Base-by-base conservation (phyloP, 2,113 vertebrate species). In the Hassar affinis region DNA sequence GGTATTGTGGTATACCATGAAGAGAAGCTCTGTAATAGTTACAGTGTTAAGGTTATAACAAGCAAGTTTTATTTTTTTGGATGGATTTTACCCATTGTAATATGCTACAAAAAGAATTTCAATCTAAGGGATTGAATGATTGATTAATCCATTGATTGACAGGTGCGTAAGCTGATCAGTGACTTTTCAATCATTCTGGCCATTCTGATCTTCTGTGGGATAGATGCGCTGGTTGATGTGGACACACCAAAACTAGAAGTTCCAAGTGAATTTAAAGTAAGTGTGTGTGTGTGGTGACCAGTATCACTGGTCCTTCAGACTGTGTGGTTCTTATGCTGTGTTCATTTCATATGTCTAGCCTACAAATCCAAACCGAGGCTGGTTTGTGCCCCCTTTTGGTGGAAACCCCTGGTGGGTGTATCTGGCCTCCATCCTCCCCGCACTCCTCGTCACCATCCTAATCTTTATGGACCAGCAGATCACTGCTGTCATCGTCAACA, bases 401-500 rank as follows among this genome's bases (percentile, higher is more conserved):
- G 95, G 95, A 54, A 99, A 99, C 91, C 98, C 97, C 0, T 99
- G 97, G 97, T 99, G 98, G 98, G 98, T 99, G 27, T 98, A 95
- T 87, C 93, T 98, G 82, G 97, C 96, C 0, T 92, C 97, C 9
- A 92, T 94, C 3, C 93, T 99, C 72, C 98, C 98, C 0, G 98
- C 98, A 0, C 91, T 99, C 76, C 92, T 99, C 75, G 97, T 99
- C 88, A 99, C 98, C 64, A 99, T 99, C 86, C 96, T 99, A 84
- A 94, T 99, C 90, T 99, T 99, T 87, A 99, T 99, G 98, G 98
- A 99, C 92, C 98, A 99, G 88, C 97, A 99, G 89, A 98, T 99
- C 93, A 99, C 98, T 0, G 97, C 97, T 0, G 98, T 99, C 87
- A 99, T 99, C 0, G 96, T 99, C 89, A 99, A 99, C 94, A 95